Base-by-base conservation (phyloP, 2,113 vertebrate genomes). In the Phyllostomus hastatus region DNA sequence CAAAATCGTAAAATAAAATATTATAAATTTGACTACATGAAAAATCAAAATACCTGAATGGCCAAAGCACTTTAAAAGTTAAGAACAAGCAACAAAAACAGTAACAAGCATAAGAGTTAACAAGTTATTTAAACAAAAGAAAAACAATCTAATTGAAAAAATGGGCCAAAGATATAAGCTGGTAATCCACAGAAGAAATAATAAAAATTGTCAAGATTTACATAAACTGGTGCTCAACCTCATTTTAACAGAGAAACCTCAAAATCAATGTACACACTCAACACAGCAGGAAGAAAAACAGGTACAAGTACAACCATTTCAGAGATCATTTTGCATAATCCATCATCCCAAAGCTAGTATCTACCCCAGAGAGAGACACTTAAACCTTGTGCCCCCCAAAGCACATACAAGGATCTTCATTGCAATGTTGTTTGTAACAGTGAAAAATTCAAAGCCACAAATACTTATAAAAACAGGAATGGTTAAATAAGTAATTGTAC, bases 381-480 rank as follows among this genome's bases (percentile, higher is more conserved):
- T 66, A 43, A 52, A 86, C 5, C 12, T 3, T 48, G 7, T 24
- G 6, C 26, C 66, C 35, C 35, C 19, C 66, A 46, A 54, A 67
- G 15, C 26, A 79, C 41, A 17, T 46, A 78, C 41, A 88, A 69
- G 4, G 16, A 73, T 84, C 11, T 64, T 79, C 35, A 90, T 2
- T 33, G 2, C 22, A 78, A 19, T 59, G 12, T 83, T 87, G 91
- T 92, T 85, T 73, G 28, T 59, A 91, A 87, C 26, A 86, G 9
- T 57, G 61, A 93, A 89, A 97, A 86, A 22, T 46, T 86, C 31
- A 48, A 70, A 89, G 35, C 24, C 48, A 80, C n/a, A 81, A 52
- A 81, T 89, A 91, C 43, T 90, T 31, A 67, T 75, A 91, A 92
- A 69, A 92, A 86, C 17, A 79, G 4, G 24, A 90, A 92, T 43